Evolutionary conservation across 2,797 vertebrate species (phyloP).

Genomic region (Pachyuromys duprasi): DNA sequence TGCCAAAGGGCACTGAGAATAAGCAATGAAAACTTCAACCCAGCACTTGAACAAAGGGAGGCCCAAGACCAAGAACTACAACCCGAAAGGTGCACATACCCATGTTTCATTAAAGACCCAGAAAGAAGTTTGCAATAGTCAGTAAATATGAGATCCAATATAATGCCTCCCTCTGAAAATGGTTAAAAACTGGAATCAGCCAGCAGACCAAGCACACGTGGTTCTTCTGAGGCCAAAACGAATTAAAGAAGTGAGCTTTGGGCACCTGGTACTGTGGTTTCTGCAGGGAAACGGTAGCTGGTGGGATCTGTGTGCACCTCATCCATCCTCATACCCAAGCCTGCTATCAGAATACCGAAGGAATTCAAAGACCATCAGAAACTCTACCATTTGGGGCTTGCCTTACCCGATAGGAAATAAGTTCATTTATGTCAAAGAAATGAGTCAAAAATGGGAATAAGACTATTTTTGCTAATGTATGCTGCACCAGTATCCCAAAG

Average conservation of each 20-base stretch:
- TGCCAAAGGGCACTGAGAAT: constrained; percentile 61
- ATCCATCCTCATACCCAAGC: not conserved
- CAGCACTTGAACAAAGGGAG: constrained; percentile 37
- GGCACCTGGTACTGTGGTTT: not conserved
- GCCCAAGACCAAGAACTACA: not conserved
- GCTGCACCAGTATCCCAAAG: not conserved
- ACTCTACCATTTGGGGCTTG: not conserved
- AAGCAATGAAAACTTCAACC: constrained; percentile 65
- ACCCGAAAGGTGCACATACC: not conserved
- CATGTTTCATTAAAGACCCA: not conserved
- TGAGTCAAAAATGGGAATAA: not conserved
- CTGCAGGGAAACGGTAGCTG: not conserved
- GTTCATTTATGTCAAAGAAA: not conserved
- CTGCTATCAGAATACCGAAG: not conserved
- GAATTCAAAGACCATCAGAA: not conserved
- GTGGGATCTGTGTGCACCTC: not conserved
- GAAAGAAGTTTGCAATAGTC: not conserved
- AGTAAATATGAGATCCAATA: too few relatives aligned
- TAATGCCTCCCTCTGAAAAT: not conserved
- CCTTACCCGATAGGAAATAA: not conserved
- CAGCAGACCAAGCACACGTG: not conserved
- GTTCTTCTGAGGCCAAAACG: not conserved
- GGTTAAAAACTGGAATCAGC: not conserved
- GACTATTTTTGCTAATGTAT: not conserved
- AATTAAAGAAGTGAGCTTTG: not conserved